Evolutionary conservation across 2,797 vertebrate genomes (phyloP), one percentile per base, ranked within the genome.

Genomic region (Euthynnus affinis): DNA sequence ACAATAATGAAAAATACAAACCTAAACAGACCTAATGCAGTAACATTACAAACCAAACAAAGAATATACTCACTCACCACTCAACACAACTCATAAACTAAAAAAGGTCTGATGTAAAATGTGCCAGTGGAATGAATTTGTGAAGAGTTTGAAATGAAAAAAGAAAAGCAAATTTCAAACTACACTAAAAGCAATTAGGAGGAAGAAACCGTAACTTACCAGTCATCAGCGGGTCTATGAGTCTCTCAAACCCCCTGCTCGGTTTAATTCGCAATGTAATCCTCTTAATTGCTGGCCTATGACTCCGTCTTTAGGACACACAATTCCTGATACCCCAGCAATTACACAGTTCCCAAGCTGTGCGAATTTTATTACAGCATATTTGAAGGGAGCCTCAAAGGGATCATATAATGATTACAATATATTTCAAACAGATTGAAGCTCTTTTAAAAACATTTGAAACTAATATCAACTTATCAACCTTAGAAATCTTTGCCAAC

Each of bases 251-350:
- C 32, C 51, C 44, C 34, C 48, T 65, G 56, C 44, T 60, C 17
- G 22, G 59, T 60, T 82, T 79, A 57, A 81, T 84, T 51, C 63
- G 72, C 32, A 44, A 18, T 20, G 44, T 73, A 78, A 78, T 61
- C 65, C 56, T 73, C 64, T 57, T 67, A 65, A 78, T 62, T 76
- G 56, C 59, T 66, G 56, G 46, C 42, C 59, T 55, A 22, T 60
- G 56, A 58, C 14, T 42, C 37, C 51, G n/a, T 58, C 68, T 78
- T 85, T 37, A 76, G 48, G 61, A 71, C 69, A 78, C 0, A 14
- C 34, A 27, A 37, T 29, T 61, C 17, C 52, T 8, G 0, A 76
- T 70, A 58, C 6, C 7, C 4, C 9, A 53, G 13, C 25, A 64
- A 22, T 61, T n/a, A 29, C 49, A 78, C 49, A 51, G 48, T 22